Conservation (phyloP, 2,113 vertebrate species). For the Vulpes vulpes region DNA sequence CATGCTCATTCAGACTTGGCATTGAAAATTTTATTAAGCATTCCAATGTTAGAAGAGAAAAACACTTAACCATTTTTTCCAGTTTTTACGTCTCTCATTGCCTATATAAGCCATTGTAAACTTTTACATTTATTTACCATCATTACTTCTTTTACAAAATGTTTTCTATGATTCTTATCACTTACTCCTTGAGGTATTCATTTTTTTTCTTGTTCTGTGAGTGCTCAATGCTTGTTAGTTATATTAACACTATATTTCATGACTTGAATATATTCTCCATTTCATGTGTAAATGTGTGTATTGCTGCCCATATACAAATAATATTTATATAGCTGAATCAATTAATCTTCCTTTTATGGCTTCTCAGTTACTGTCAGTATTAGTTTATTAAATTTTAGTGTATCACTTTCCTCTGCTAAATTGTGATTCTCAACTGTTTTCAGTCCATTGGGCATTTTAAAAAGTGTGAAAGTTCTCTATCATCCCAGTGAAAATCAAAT, state of each 20-base stretch:
- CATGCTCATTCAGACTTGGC: neutral
- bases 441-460: constrained; percentile 34
- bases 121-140: neutral
- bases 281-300: neutral
- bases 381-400: constrained; percentile 13
- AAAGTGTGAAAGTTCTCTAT: neutral
- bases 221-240: neutral
- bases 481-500: neutral
- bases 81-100: neutral
- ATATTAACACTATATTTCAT: neutral
- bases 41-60: neutral
- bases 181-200: neutral
- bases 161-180: neutral
- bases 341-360: neutral
- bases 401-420: neutral
- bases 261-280: neutral
- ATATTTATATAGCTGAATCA: neutral
- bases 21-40: neutral
- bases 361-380: neutral
- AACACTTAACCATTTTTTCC: neutral
- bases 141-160: neutral
- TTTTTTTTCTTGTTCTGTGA: neutral
- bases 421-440: constrained; percentile 10
- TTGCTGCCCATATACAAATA: neutral
- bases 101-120: neutral